Evolutionary conservation across 2,113 vertebrate species (phyloP).

Genomic region (Zapornia atra): DNA sequence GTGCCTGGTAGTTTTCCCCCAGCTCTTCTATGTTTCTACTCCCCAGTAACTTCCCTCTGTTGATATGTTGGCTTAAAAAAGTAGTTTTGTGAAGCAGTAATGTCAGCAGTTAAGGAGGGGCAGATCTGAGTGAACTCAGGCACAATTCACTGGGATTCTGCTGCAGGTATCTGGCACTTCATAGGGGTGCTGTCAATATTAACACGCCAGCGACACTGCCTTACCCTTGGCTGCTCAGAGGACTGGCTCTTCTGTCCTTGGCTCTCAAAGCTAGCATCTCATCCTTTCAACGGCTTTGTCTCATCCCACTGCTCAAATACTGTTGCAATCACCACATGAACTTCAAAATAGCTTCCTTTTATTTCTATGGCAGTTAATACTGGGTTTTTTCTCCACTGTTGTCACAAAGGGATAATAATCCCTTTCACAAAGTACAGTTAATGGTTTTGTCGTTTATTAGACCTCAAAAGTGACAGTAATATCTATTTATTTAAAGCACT

Average conservation of each 20-base stretch:
- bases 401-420: not conserved
- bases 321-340: not conserved
- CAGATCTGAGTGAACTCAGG: not conserved
- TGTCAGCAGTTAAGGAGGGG: not conserved
- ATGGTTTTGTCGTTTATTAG: not conserved
- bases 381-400: not conserved
- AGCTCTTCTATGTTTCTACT: not conserved
- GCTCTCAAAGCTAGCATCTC: not conserved
- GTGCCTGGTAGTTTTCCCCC: not conserved
- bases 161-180: not conserved
- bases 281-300: not conserved
- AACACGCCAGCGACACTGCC: not conserved
- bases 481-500: not conserved
- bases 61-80: not conserved
- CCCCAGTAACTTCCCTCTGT: not conserved
- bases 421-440: not conserved
- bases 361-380: not conserved
- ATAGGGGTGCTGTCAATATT: not conserved
- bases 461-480: not conserved
- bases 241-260: not conserved
- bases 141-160: not conserved
- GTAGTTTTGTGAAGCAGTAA: not conserved
- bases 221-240: not conserved
- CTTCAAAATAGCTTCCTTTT: not conserved
- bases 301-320: not conserved